Conservation (phyloP, 2,113 vertebrate genomes). For the Willisornis vidua region DNA sequence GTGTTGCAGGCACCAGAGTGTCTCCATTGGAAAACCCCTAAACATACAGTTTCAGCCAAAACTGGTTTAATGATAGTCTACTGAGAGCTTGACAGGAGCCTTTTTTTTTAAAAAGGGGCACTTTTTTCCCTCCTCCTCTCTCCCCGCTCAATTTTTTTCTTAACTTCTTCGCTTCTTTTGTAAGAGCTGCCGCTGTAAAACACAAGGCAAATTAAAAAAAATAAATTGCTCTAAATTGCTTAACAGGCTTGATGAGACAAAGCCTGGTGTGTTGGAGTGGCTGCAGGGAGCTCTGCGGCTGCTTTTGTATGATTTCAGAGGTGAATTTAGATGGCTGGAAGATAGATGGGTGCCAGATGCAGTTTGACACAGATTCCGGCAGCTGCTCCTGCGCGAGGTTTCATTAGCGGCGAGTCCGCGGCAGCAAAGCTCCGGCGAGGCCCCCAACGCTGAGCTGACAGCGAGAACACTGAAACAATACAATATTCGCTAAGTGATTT, state of each 20-base stretch:
- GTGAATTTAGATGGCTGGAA: constrained; percentile 79
- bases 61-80: constrained; percentile 67
- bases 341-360: constrained; percentile 84
- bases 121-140: background rate
- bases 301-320: constrained; percentile 77
- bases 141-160: background rate
- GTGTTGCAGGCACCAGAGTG: constrained; percentile 74
- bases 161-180: background rate
- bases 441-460: constrained; percentile 54
- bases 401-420: constrained; percentile 69
- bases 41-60: constrained; percentile 73
- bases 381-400: constrained; percentile 75
- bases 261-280: constrained; percentile 71
- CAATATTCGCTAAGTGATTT: constrained; percentile 77
- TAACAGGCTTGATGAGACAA: constrained; percentile 75
- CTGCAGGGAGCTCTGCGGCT: constrained; percentile 59
- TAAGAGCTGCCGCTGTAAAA: constrained; percentile 57
- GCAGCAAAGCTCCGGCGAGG: constrained; percentile 61
- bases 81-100: constrained; percentile 64
- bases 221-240: constrained; percentile 69
- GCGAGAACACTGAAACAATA: constrained; percentile 60
- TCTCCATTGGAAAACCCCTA: constrained; percentile 75
- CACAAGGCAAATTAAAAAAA: constrained; percentile 63
- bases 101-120: background rate
- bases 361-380: constrained; percentile 78